Percentiles rank a stretch among this genome's conserved stretches.
Evolutionary conservation across 2,113 vertebrate species (phyloP).

Genomic region (Kryptolebias marmoratus): DNA sequence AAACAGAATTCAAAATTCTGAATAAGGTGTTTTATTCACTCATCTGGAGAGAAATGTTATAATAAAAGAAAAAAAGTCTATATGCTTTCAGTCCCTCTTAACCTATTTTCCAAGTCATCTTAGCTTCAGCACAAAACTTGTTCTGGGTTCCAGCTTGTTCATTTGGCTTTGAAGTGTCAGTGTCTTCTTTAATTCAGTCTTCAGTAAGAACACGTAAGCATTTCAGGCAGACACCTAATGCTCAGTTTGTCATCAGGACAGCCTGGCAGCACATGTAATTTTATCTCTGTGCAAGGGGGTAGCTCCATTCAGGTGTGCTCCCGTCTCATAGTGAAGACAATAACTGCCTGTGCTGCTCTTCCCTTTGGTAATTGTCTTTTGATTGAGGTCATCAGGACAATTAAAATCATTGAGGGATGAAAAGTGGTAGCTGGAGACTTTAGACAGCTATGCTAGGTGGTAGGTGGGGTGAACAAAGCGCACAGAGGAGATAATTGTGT

Average conservation of each 20-base stretch:
- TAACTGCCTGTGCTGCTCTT: conserved; percentile 88
- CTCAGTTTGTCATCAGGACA: conserved; percentile 44
- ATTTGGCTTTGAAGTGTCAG: conserved; percentile 57
- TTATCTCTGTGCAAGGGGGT: conserved; percentile 80
- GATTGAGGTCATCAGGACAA: conserved; percentile 98
- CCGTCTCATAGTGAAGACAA: conserved; percentile 84
- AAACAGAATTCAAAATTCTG: neutral
- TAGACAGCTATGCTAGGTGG: conserved; percentile 49
- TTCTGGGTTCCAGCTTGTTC: conserved; percentile 21
- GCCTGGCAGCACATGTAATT: conserved; percentile 80
- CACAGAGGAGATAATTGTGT: conserved; percentile 40
- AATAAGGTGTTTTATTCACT: neutral
- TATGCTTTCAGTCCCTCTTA: conserved; percentile 35
- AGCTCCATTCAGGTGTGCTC: conserved; percentile 89
- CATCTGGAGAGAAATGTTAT: neutral
- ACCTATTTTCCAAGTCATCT: conserved; percentile 39
- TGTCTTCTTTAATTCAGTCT: conserved; percentile 47
- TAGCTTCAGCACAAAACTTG: conserved; percentile 35
- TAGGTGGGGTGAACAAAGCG: conserved; percentile 74
- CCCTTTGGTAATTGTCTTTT: conserved; percentile 93
- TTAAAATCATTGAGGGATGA: conserved; percentile 86
- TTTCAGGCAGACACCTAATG: conserved; percentile 51
- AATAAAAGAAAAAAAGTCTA: conserved; percentile 9
- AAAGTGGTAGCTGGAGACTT: conserved; percentile 75
- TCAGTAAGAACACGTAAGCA: conserved; percentile 51